Base-by-base conservation (phyloP, 2,888 invertebrate species). In the Ophion costatus region DNA sequence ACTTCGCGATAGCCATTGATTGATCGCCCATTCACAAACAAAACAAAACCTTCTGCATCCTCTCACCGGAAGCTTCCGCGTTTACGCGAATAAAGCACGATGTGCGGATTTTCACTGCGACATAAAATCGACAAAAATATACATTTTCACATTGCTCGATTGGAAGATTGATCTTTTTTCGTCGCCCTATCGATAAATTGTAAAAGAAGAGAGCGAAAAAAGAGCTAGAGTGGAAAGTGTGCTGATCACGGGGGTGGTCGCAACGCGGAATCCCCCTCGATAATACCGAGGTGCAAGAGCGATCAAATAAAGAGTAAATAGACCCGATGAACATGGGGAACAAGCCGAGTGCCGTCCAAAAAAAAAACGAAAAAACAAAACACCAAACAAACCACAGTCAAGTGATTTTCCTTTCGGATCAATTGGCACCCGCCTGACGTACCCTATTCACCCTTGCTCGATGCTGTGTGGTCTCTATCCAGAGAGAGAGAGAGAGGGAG, bases 241-340 rank as follows among this genome's bases (percentile, higher is more conserved):
- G 29, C 29, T 29, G 29, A 29, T 29, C 29, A 5, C 51, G 51
- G 51, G 24, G 73, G 42, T 63, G 75, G 29, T 66, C 22, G 57
- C 67, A 14, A 24, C 69, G 45, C 14, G 10, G 45, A 45, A 70
- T 29, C 42, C 14, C 61, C 38, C 29, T 59, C 82, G 76, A 79
- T 75, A 59, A 75, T 81, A 56, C 56, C 11, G 84, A 84, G 81
- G 81, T 71, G 81, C 63, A 45, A 71, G 70, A 75, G 84, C 69
- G 81, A 75, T 66, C 38, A 82, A 79, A 84, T 82, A 69, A 74
- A 71, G 79, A 80, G 81, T 81, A 78, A 84, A 81, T 84, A 78
- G 64, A 81, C 29, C 24, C 24, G 59, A 57, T 20, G 64, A 42
- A 56, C 45, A 64, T 38, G 77, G 69, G 38, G 57, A 57, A 59